phyloP scores from a whole-genome alignment of 2,113 vertebrate genomes.

The Shinisaurus crocodilurus region DNA sequence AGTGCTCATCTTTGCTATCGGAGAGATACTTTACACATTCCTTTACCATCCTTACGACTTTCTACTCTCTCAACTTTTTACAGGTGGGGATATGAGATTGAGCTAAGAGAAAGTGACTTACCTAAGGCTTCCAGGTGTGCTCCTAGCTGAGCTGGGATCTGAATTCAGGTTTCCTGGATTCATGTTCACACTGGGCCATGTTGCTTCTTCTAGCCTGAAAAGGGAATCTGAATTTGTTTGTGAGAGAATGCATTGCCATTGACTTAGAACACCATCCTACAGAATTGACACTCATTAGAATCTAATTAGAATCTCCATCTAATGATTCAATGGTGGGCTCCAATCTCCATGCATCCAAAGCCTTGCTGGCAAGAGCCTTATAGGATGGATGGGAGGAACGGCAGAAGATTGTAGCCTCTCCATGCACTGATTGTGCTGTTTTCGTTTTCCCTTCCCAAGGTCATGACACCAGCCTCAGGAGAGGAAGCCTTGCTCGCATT shows the following conservation, averaged over 20 bases:
- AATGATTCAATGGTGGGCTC: too few species aligned
- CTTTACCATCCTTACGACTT: not conserved
- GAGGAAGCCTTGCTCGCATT: too few species aligned
- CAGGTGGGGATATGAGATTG: not conserved
- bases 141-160: not conserved
- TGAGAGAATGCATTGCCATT: not conserved
- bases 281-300: too few species aligned
- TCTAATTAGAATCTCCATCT: too few species aligned
- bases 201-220: slow-evolving; percentile 18
- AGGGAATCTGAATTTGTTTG: slow-evolving; percentile 8
- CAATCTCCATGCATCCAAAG: too few species aligned
- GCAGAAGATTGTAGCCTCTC: too few species aligned
- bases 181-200: not conserved
- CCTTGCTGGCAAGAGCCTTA: too few species aligned
- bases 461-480: too few species aligned
- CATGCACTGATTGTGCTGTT: too few species aligned
- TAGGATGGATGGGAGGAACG: not conserved
- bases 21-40: not conserved
- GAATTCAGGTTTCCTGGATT: not conserved
- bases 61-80: not conserved
- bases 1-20: too few species aligned
- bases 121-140: too few species aligned
- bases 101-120: not conserved
- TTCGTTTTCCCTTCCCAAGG: too few species aligned
- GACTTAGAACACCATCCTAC: not conserved